phyloP scores from a whole-genome alignment of 2,888 invertebrate species.

The Sinopyrophorus schimmeli region DNA sequence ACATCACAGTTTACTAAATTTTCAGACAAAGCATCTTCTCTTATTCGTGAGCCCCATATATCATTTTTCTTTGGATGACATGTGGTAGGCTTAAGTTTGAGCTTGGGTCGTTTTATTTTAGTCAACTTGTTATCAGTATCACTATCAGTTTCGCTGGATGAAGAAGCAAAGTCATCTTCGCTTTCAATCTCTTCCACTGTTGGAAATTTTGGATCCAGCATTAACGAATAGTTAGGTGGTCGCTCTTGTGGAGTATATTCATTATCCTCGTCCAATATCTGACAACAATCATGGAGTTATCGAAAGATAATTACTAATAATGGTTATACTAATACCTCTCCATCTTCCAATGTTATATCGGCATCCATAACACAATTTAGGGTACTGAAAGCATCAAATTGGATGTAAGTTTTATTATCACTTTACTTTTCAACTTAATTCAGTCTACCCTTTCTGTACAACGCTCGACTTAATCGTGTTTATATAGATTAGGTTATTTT shows the following conservation, averaged over 20 bases:
- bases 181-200: conserved; percentile 44
- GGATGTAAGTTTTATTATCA: too few species aligned
- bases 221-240: conserved; percentile 55
- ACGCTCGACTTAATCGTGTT: too few species aligned
- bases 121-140: conserved; percentile 54
- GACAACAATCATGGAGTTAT: too few species aligned
- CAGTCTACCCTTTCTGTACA: too few species aligned
- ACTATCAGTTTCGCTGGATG: conserved; percentile 59
- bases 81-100: conserved; percentile 54
- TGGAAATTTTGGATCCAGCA: conserved; percentile 39
- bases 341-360: conserved; percentile 38
- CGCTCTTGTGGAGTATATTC: conserved; percentile 63
- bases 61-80: conserved; percentile 68
- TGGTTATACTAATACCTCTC: conserved; percentile 35
- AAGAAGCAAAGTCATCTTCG: conserved; percentile 58
- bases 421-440: too few species aligned
- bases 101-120: conserved; percentile 60
- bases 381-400: too few species aligned
- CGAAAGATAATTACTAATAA: too few species aligned
- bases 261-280: conserved; percentile 57
- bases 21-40: conserved; percentile 80
- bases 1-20: conserved; percentile 80
- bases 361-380: too few species aligned
- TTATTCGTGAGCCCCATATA: conserved; percentile 72
- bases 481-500: too few species aligned